A percentile compares a stretch with the other conserved stretches of the same genome.
Conservation (phyloP, 2,113 vertebrate genomes). For the Sylvietta virens region DNA sequence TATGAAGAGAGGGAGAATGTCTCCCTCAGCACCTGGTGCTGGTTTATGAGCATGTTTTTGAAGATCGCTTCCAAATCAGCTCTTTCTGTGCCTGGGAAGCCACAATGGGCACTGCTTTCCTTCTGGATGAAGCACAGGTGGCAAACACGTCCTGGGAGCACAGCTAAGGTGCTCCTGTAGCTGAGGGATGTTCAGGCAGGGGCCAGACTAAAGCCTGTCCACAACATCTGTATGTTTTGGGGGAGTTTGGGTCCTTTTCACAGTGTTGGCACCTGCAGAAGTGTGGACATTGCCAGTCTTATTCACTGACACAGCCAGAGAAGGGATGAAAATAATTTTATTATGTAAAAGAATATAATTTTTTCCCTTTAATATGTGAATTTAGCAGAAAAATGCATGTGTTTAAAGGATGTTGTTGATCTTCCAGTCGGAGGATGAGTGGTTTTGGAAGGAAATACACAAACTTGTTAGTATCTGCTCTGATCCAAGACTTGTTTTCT, state of each 20-base stretch:
- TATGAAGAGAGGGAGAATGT: neutral
- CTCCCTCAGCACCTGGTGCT: neutral
- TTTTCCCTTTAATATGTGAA: neutral
- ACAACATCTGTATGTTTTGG: neutral
- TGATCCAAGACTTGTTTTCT: neutral
- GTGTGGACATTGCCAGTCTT: neutral
- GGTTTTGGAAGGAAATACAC: neutral
- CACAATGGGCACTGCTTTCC: neutral
- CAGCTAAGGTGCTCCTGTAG: neutral
- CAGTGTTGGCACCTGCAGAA: neutral
- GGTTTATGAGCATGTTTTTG: neutral
- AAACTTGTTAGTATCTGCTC: neutral
- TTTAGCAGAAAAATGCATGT: neutral
- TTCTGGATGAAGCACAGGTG: neutral
- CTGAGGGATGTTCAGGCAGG: neutral
- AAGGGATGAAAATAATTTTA: neutral
- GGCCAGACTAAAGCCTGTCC: neutral
- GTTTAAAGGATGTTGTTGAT: neutral
- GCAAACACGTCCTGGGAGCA: rapidly evolving
- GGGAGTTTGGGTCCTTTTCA: neutral
- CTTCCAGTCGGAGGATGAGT: neutral
- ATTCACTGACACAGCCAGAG: neutral
- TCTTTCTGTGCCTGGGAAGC: neutral
- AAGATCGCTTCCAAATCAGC: neutral
- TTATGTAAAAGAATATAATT: neutral